Conservation (phyloP, 1,140 invertebrate genomes). For the Drosophila virilis region DNA sequence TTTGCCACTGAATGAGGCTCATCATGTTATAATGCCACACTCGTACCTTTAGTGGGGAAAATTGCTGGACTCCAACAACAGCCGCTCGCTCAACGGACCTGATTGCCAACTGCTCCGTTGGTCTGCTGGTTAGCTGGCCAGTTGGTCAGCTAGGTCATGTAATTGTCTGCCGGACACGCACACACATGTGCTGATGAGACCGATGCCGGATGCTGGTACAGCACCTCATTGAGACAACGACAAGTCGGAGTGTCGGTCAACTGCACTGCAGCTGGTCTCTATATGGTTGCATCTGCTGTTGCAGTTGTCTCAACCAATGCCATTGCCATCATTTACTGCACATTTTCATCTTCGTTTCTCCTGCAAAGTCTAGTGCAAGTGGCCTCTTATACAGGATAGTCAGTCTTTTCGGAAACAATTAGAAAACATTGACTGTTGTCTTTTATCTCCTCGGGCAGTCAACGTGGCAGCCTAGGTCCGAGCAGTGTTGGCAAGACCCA, state of each 20-base stretch:
- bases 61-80: constrained; percentile 62
- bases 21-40: constrained; percentile 74
- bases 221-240: constrained; percentile 52
- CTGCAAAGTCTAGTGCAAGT: constrained; percentile 16
- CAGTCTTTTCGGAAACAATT: constrained; percentile 71
- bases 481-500: not conserved
- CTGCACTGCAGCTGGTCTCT: not conserved
- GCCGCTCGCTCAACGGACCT: constrained; percentile 43
- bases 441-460: not conserved
- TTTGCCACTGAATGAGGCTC: constrained; percentile 71
- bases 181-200: constrained; percentile 30
- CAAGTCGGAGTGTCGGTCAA: constrained; percentile 12
- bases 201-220: constrained; percentile 35
- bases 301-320: constrained; percentile 20
- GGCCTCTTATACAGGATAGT: constrained; percentile 23
- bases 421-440: constrained; percentile 70
- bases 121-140: constrained; percentile 20
- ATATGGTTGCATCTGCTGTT: constrained; percentile 7
- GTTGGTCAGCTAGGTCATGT: constrained; percentile 52
- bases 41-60: constrained; percentile 44
- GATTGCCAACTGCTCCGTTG: constrained; percentile 44
- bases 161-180: constrained; percentile 66
- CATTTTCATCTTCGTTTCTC: constrained; percentile 8
- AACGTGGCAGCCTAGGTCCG: not conserved
- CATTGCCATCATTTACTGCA: constrained; percentile 10